Base-by-base conservation (phyloP, 2,113 vertebrate genomes). In the Perccottus glenii region DNA sequence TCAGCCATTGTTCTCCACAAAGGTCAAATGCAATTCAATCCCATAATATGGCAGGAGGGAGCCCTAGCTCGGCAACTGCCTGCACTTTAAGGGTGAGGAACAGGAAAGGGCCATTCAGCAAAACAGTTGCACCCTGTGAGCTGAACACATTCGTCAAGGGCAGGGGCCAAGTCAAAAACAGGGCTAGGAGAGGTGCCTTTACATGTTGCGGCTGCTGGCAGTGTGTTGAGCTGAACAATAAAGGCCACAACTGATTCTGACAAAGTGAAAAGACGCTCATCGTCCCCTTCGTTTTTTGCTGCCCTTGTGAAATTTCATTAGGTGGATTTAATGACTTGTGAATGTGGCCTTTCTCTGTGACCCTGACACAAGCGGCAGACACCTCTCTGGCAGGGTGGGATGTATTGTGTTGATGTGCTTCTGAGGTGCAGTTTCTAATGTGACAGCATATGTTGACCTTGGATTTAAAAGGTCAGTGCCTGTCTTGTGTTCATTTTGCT, bases 11-110 rank as follows among this genome's bases (percentile, higher is more conserved):
- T 92, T 91, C 89, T 84, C 85, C 45, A 74, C 86, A 92, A 92
- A 93, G 92, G 91, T 92, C 91, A 93, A 88, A 90, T 58, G 82
- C 89, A 88, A 91, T 93, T 88, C 81, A 92, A 88, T 92, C 84
- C 90, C 74, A 82, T 81, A 91, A 90, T 85, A 87, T 73, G 73
- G 67, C 16, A 53, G 62, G 60, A 50, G 73, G 48, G 70, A 19
- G 73, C 44, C 46, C 69, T 81, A 72, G 72, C 72, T 82, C 69
- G 42, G 81, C 84, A 85, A 86, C 73, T n/a, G 82, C 71, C 63
- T 73, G 58, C 64, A 53, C 87, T 89, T 88, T 85, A 84, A 79
- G 71, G 86, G 82, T 86, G 73, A 86, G 89, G 74, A 91, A 89
- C 85, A 88, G 86, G 81, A 87, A 89, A 87, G 85, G 84, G 75